Base-by-base conservation (phyloP, 2,797 vertebrate species). In the Mycteria americana region DNA sequence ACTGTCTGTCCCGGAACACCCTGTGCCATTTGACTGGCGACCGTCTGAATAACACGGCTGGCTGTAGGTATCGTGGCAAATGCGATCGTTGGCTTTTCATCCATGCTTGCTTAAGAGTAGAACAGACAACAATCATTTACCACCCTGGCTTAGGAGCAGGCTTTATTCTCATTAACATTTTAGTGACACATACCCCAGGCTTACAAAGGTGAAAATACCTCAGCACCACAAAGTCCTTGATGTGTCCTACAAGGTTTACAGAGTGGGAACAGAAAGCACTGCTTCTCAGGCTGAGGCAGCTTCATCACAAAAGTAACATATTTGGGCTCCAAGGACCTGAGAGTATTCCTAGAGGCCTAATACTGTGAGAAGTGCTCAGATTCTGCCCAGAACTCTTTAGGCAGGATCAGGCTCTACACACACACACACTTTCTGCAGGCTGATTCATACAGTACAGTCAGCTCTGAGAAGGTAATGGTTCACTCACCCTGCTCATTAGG, bases 21-120 rank as follows among this genome's bases (percentile, higher is more conserved):
- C 6, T 98, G 98, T 11, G 98, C 97, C 97, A 99, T 97, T 80
- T 98, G 98, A 70, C 99, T 97, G 97, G 99, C 97, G 39, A 99
- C 98, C 0, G 99, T 98, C 97, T 99, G 99, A 97, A 99, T 99
- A 17, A 99, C 99, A 12, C 99, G 97, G 96, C 98, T 99, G 98
- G 98, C 98, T 4, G 98, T 86, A 39, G 98, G 98, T 95, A 98
- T 99, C 4, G 97, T 97, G 89, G 96, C 98, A 93, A 99, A 98
- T 0, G 98, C 97, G 1, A 96, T 98, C 2, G 97, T 95, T 17
- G 98, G 98, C 81, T 98, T 98, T 72, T 99, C 98, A 11, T 99
- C 98, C 85, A 98, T 77, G 69, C 98, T 97, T 97, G 78, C 2
- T 48, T 41, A 21, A 67, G 57, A 54, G 43, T 3, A 64, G 33